Base-by-base conservation (phyloP, 1,140 invertebrate genomes). In the Hyphantria cunea region DNA sequence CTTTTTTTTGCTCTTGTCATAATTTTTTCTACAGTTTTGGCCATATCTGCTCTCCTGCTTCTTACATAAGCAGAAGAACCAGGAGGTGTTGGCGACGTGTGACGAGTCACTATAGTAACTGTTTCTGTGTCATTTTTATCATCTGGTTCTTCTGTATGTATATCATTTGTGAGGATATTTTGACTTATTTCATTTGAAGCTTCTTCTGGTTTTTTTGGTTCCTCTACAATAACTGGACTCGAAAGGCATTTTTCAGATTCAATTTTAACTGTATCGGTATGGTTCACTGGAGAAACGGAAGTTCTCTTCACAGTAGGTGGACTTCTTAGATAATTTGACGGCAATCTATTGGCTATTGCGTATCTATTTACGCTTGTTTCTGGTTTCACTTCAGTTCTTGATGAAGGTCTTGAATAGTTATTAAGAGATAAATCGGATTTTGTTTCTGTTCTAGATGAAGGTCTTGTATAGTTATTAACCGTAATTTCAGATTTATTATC, bases 11-110 rank as follows among this genome's bases (percentile, higher is more conserved):
- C 83, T 55, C 93, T 86, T 7, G 90, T 92, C 17, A 95, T 92
- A 65, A 93, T 93, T 83, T 94, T 95, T 76, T 95, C 93, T 44
- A 94, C 91, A 15, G 93, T 92, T 78, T 95, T 94, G 6, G 94
- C 94, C 62, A 95, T 92, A 63, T 96, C 95, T 0, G 94, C 93
- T 72, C 95, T 91, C 65, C 94, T 92, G 8, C 91, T 93, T 70
- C 94, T 89, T 2, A 95, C 88, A 66, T 92, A 94, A n/a, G 92
- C 86, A 7, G 93, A 93, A 11, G 93, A 93, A n/a, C 93, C 92
- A 0, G 95, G 94, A 0, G 94, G 93, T 0, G 94, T 95, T 0
- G 95, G 96, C 7, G 95, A 96, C 0, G 95, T 96, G 37, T 93
- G 94, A 68, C 96, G 90, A 0, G 94, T 95, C 0, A 95, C 90